These are phyloP conservation scores for Boulengeromyrus knoepffleri DNA, from an alignment of 2,113 vertebrate genomes.

Conservation along the genomic window DNA sequence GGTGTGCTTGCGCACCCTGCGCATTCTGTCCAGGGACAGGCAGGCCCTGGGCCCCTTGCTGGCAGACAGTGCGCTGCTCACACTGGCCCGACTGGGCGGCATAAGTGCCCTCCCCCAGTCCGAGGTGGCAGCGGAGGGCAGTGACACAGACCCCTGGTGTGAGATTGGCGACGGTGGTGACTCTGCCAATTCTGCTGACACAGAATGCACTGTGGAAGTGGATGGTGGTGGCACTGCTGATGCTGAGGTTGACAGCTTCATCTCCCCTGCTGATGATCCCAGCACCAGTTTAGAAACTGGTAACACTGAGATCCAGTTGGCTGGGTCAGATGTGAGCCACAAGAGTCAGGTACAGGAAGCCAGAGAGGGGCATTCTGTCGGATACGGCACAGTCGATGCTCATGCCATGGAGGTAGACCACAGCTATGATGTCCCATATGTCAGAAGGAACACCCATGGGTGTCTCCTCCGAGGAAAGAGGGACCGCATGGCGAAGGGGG, in stretches of 20 bases:
- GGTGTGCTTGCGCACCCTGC: constrained; percentile 45
- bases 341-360: constrained; percentile 22
- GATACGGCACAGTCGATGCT: constrained; percentile 7
- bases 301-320: constrained; percentile 33
- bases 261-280: constrained; percentile 40
- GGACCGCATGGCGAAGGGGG: constrained; percentile 47
- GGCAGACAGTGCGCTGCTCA: constrained; percentile 48
- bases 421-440: background rate
- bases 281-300: constrained; percentile 37
- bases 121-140: constrained; percentile 28
- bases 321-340: background rate
- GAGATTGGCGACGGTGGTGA: constrained; percentile 38
- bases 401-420: background rate
- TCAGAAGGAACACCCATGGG: constrained; percentile 31
- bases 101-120: constrained; percentile 27
- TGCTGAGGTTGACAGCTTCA: constrained; percentile 16
- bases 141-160: constrained; percentile 43
- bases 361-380: background rate
- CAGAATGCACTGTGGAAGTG: background rate
- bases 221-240: constrained; percentile 28
- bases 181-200: constrained; percentile 1
- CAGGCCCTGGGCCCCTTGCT: constrained; percentile 51
- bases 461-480: constrained; percentile 48
- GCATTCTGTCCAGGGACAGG: constrained; percentile 58
- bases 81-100: constrained; percentile 47